Percentiles rank a stretch among this genome's conserved stretches.
phyloP scores from a whole-genome alignment of 2,113 vertebrate genomes.

The Colistium nudipinnis region DNA sequence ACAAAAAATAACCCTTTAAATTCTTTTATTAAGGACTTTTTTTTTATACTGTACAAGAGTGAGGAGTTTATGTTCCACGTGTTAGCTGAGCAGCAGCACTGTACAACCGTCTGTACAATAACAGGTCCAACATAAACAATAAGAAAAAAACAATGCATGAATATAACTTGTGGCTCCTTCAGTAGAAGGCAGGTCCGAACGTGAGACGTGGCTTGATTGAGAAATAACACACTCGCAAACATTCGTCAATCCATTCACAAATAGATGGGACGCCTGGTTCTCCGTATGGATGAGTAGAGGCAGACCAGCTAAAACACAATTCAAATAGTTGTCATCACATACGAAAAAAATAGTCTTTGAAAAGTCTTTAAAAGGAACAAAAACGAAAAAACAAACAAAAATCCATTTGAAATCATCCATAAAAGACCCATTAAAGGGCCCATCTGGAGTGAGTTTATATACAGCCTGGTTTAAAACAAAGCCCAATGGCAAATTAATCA shows the following conservation, averaged over 20 bases:
- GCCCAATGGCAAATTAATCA: conserved; percentile 3
- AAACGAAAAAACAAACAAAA: conserved; percentile 5
- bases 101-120: conserved; percentile 67
- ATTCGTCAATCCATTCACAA: conserved; percentile 49
- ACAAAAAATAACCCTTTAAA: conserved; percentile 13
- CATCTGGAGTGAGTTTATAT: conserved; percentile 42
- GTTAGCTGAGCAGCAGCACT: conserved; percentile 55
- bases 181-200: conserved; percentile 35
- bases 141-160: conserved; percentile 43
- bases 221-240: not conserved
- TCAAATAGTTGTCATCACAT: conserved; percentile 37
- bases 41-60: conserved; percentile 68
- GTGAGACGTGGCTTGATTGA: conserved; percentile 16
- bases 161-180: conserved; percentile 32
- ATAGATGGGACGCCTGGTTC: conserved; percentile 28
- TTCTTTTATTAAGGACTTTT: conserved; percentile 73
- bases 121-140: conserved; percentile 30
- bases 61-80: conserved; percentile 42
- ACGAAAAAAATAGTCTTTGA: conserved; percentile 36
- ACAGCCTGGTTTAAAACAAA: conserved; percentile 47
- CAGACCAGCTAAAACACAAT: conserved; percentile 29
- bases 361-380: conserved; percentile 18
- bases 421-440: conserved; percentile 38
- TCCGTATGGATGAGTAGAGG: conserved; percentile 19
- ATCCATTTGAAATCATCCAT: conserved; percentile 26